Conservation (phyloP, 2,797 vertebrate species). For the Urocyon cinereoargenteus region DNA sequence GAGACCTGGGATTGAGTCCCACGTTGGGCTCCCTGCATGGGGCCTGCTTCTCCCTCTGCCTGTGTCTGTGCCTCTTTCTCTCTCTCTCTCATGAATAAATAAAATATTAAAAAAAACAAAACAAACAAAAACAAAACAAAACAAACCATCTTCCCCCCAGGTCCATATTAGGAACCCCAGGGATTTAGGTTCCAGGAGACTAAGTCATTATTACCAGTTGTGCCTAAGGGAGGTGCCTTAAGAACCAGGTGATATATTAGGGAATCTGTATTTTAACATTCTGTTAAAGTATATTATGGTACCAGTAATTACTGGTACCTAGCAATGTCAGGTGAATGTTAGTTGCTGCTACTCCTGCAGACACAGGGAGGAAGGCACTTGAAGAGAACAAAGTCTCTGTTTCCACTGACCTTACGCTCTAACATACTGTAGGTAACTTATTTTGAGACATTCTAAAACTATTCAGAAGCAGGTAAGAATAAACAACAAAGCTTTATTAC, state of each 20-base stretch:
- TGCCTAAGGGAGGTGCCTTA: not conserved
- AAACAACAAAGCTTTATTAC: slow-evolving; percentile 33
- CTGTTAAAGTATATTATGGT: not conserved
- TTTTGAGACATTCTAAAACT: slow-evolving; percentile 24
- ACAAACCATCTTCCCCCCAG: not conserved
- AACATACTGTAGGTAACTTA: not conserved
- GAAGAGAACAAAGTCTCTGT: not conserved
- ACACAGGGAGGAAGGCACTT: not conserved
- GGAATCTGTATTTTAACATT: slow-evolving; percentile 13
- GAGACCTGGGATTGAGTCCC: too few relatives aligned
- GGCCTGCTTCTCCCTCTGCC: too few relatives aligned
- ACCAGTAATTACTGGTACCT: not conserved
- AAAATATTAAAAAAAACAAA: too few relatives aligned
- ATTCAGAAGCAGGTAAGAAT: slow-evolving; percentile 47
- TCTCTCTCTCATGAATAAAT: too few relatives aligned
- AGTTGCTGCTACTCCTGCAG: not conserved
- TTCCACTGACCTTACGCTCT: slow-evolving; percentile 36
- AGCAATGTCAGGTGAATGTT: not conserved
- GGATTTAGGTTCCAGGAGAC: not conserved
- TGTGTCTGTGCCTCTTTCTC: too few relatives aligned
- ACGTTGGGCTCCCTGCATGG: too few relatives aligned
- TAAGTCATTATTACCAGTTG: not conserved
- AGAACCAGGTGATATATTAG: slow-evolving; percentile 5
- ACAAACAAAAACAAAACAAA: too few relatives aligned
- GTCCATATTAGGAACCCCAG: not conserved